Evolutionary conservation across 2,797 vertebrate genomes (phyloP), one percentile per base, ranked within the genome.

Genomic region (Pseudopleuronectes americanus): DNA sequence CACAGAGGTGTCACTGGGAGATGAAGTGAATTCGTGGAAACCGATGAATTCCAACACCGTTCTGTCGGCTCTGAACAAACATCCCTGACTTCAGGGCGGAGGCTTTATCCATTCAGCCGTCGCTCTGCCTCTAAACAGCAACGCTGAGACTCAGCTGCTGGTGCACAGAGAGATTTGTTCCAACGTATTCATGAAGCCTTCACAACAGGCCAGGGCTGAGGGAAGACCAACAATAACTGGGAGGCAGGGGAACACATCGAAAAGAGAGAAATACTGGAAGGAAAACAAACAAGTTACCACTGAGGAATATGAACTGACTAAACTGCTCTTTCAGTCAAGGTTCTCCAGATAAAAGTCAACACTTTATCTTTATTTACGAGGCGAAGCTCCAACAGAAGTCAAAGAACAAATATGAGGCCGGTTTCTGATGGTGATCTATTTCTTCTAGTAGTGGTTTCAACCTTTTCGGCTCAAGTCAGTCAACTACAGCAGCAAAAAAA

Each of bases 181-280:
- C 1, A 63, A 23, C 22, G 65, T 31, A 55, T 81, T 73, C 58
- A 65, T 22, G 14, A 45, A 45, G 17, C 14, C 16, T 16, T 19
- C 43, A 45, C 10, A 45, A 16, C 43, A 48, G 68, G 58, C 53
- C 47, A 6, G 56, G 33, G 48, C 28, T 45, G 70, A 81, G 41
- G 9, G 49, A 61, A 31, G 51, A 83, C 6, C 16, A 19, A 33
- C 31, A 4, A 1, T 48, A 14, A 24, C 54, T 48, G 51, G 43
- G 58, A 64, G 26, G 58, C 47, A 43, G 62, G 51, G 51, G 45
- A 56, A 54, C 55, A 36, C 45, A 47, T 9, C 43, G 55, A 3
- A 19, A 3, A 60, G 6, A 73, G 52, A 73, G 52, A 33, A 12
- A 31, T 0, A 10, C 21, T 13, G 4, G 16, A n/a, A 33, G 55